phyloP scores from a whole-genome alignment of 2,797 vertebrate species.

The Syngnathus acus region DNA sequence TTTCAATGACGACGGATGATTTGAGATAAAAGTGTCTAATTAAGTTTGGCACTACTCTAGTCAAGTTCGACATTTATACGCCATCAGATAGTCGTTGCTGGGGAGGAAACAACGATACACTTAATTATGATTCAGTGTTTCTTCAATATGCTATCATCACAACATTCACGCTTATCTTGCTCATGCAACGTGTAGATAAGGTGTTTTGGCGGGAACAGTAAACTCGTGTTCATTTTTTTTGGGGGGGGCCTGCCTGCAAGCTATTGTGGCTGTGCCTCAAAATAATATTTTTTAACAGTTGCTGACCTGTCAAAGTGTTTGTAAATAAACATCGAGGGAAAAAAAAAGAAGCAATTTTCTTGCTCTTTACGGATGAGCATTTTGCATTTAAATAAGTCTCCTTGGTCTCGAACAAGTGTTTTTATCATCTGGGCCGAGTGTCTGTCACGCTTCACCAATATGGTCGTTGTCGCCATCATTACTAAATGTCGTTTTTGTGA shows the following conservation, averaged over 20 bases:
- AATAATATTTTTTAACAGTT: background rate
- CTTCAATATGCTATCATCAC: slow-evolving; percentile 1
- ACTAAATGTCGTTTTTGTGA: too few species aligned
- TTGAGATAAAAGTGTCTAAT: too few species aligned
- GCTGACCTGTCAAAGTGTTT: background rate
- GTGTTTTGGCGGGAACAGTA: background rate
- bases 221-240: background rate
- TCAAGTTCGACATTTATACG: background rate
- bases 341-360: too few species aligned
- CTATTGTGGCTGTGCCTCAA: background rate
- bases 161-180: slow-evolving; percentile 3
- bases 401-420: background rate
- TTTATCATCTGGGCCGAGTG: too few species aligned
- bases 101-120: background rate
- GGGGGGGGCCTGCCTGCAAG: background rate
- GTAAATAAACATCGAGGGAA: background rate
- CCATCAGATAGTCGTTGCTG: background rate
- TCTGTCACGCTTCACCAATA: too few species aligned
- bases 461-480: too few species aligned
- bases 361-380: too few species aligned
- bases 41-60: too few species aligned
- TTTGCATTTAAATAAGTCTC: background rate
- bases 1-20: too few species aligned
- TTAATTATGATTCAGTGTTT: slow-evolving; percentile 3
- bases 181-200: slow-evolving; percentile 5